These are phyloP conservation scores for Drosophila paucipuncta DNA, from an alignment of 2,888 invertebrate species.

Conservation along the genomic window DNA sequence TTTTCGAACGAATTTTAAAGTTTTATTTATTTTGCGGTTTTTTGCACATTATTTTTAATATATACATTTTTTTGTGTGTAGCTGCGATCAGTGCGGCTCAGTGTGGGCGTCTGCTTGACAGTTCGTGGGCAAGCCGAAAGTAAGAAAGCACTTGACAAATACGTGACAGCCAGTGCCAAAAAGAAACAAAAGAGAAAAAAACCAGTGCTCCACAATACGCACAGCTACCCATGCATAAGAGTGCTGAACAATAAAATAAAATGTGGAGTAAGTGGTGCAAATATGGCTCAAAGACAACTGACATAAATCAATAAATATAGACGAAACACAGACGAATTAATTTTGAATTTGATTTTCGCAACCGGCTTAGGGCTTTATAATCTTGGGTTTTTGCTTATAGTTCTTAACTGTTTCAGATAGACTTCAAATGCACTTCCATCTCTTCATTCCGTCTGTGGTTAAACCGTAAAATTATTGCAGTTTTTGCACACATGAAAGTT, in stretches of 20 bases:
- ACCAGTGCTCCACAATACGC: constrained; percentile 13
- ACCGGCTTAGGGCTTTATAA: background rate
- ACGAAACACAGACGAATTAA: background rate
- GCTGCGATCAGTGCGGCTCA: constrained; percentile 1
- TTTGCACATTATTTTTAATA: background rate
- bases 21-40: constrained; percentile 39
- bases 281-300: background rate
- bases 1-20: constrained; percentile 23
- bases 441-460: constrained; percentile 3
- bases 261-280: constrained; percentile 10
- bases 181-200: background rate
- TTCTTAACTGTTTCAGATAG: constrained; percentile 16
- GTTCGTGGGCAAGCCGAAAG: constrained; percentile 49
- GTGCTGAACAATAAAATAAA: background rate
- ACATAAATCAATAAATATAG: background rate
- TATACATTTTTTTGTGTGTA: background rate
- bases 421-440: background rate
- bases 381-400: background rate
- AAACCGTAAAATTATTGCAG: constrained; percentile 1
- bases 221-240: constrained; percentile 18
- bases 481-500: constrained; percentile 4
- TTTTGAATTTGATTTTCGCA: background rate
- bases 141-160: constrained; percentile 55
- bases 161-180: constrained; percentile 38
- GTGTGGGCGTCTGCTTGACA: constrained; percentile 47